These are phyloP conservation scores for Drosophila emarginata DNA, from an alignment of 2,888 invertebrate species.

Conservation along the genomic window DNA sequence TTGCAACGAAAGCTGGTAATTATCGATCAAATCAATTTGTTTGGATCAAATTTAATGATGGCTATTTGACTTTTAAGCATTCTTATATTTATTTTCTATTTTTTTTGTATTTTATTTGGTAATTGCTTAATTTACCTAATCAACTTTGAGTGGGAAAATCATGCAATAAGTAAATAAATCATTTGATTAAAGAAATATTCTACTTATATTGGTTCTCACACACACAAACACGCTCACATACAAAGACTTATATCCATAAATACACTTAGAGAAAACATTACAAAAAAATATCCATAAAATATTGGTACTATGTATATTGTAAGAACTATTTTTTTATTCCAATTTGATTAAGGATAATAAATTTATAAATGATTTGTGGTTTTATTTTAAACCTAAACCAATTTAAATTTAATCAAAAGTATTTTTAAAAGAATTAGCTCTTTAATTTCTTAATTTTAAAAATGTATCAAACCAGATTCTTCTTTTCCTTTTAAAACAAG, in stretches of 20 bases:
- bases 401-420: too few relatives aligned
- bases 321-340: too few relatives aligned
- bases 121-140: conserved; percentile 75
- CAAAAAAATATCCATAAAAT: too few relatives aligned
- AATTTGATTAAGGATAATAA: too few relatives aligned
- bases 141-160: conserved; percentile 57
- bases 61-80: conserved; percentile 30
- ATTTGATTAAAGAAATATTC: conserved; percentile 53
- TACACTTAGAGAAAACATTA: neutral
- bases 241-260: neutral
- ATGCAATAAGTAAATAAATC: conserved; percentile 74
- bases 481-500: too few relatives aligned
- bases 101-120: conserved; percentile 41
- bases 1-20: conserved; percentile 48
- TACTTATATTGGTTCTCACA: conserved; percentile 1
- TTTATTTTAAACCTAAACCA: too few relatives aligned
- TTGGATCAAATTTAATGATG: conserved; percentile 21
- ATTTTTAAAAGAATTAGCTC: too few relatives aligned
- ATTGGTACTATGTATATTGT: too few relatives aligned
- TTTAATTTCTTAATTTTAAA: too few relatives aligned
- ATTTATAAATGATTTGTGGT: too few relatives aligned
- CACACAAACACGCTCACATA: neutral
- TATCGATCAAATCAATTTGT: conserved; percentile 57
- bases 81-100: neutral
- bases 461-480: too few relatives aligned